Base-by-base conservation (phyloP, 2,888 invertebrate species). In the Idaea aversata region DNA sequence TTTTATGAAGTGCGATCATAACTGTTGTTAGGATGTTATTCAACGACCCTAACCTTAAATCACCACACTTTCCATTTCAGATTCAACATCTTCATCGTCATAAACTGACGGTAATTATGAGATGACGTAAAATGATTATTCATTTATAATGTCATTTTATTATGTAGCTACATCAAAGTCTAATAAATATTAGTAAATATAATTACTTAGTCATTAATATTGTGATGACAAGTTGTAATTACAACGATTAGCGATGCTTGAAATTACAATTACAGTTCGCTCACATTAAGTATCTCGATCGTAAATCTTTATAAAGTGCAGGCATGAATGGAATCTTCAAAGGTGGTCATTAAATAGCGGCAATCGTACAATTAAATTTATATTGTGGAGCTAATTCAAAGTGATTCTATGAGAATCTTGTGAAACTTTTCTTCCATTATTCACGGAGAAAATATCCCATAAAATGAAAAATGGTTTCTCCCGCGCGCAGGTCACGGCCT, bases 401-500 rank as follows among this genome's bases (percentile, higher is more conserved):
- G 69, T 71, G 70, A 69, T 76, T 75, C 77, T 76, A 76, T 79
- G 78, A 76, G 77, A 83, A 81, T 75, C 72, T 73, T 74, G 80
- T 72, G 78, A 79, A 83, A 80, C 78, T 83, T 86, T 84, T 81
- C 80, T 80, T 80, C 78, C 75, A 85, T 86, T 84, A 83, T 81
- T 80, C 75, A 78, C 76, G 81, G 88, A 86, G 90, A 91, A 90
- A 91, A 88, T 83, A 81, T 81, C 78, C 79, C 81, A 84, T 83
- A 86, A 85, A 88, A 87, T 85, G 88, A 88, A 89, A 90, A 90
- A 88, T 82, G 80, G 88, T 92, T 92, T 92, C 91, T 87, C 88
- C 86, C 77, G 83, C 78, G 83, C 80, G 76, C 82, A 81, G 91
- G 90, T 92, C 91, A 88, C 84, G 89, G 90, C 85, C 81, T 81